Conservation (phyloP, 2,888 invertebrate genomes). For the Ligdia adustata region DNA sequence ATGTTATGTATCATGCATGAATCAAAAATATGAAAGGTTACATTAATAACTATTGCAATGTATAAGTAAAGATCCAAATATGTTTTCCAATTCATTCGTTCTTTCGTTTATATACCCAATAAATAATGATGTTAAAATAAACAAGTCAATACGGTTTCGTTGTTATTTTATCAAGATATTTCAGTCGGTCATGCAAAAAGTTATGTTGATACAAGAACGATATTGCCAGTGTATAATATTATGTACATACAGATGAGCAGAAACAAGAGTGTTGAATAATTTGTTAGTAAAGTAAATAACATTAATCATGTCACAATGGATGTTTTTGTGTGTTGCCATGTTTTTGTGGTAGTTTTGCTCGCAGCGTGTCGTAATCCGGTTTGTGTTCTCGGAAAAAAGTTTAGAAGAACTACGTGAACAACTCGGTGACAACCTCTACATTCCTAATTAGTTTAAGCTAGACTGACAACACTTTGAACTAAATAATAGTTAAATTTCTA, state of each 20-base stretch:
- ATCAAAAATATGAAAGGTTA: too few species aligned
- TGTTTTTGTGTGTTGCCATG: not conserved
- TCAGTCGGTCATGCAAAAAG: not conserved
- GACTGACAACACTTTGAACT: too few species aligned
- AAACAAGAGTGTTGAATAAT: not conserved
- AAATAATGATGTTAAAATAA: too few species aligned
- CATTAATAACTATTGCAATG: too few species aligned
- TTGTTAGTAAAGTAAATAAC: slow-evolving; percentile 16
- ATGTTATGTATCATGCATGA: too few species aligned
- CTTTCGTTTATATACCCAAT: too few species aligned
- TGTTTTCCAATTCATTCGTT: too few species aligned
- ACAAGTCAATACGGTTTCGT: too few species aligned
- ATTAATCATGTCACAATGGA: slow-evolving; percentile 17
- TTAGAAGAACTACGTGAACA: slow-evolving; percentile 2
- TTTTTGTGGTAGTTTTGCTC: slow-evolving; percentile 5
- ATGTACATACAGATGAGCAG: slow-evolving; percentile 1
- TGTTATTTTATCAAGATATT: too few species aligned
- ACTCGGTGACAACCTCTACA: not conserved
- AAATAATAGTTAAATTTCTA: too few species aligned
- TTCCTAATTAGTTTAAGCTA: too few species aligned
- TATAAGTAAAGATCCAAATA: too few species aligned
- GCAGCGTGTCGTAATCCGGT: slow-evolving; percentile 7
- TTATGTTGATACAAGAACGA: not conserved
- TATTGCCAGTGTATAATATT: not conserved
- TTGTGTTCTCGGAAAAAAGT: slow-evolving; percentile 6